These are phyloP conservation scores for Gymnothorax javanicus DNA, from an alignment of 2,797 vertebrate genomes.

Conservation along the genomic window DNA sequence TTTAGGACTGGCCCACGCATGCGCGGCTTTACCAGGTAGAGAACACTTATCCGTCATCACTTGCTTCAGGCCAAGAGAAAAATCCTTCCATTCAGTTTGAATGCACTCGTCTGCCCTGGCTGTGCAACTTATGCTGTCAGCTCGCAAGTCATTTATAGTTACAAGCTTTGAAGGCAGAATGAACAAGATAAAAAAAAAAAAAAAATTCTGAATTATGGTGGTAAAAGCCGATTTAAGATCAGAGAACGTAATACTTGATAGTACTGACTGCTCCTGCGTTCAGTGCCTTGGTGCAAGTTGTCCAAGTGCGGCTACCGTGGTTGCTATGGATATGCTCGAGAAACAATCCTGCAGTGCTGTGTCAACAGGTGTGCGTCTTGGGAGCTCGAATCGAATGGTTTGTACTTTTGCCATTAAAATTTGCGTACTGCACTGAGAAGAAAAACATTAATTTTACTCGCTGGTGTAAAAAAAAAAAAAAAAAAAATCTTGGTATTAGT, in stretches of 20 bases:
- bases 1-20: neutral
- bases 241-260: neutral
- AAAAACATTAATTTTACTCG: too few species aligned
- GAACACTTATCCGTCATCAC: neutral
- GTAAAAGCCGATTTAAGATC: neutral
- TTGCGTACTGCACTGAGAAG: neutral
- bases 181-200: neutral
- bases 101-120: neutral
- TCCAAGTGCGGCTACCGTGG: conserved; percentile 15
- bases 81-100: neutral
- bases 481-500: too few species aligned
- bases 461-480: too few species aligned
- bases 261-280: neutral
- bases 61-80: neutral
- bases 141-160: neutral
- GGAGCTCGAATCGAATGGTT: neutral
- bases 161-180: neutral
- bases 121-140: neutral
- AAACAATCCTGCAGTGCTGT: neutral
- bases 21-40: neutral
- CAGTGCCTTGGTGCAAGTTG: neutral
- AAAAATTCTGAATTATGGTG: neutral
- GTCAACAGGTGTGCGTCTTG: neutral
- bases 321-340: conserved; percentile 14
- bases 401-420: neutral